phyloP scores from a whole-genome alignment of 1,140 invertebrate species.

The Pseudomyrmex pallidus region DNA sequence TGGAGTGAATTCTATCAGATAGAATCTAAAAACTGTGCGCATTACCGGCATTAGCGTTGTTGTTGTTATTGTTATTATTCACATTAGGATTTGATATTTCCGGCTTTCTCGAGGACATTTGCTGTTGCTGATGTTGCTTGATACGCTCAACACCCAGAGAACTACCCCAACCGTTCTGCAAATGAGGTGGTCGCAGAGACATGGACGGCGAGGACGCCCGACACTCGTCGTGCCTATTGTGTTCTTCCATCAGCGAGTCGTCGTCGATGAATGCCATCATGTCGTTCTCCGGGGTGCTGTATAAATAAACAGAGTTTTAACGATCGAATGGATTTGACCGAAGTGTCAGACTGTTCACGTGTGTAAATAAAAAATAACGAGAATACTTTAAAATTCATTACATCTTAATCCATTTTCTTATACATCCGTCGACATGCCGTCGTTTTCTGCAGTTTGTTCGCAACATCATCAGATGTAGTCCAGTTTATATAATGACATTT shows the following conservation, averaged over 20 bases:
- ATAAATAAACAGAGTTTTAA: conserved; percentile 10
- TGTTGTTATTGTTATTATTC: conserved; percentile 85
- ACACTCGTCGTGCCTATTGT: conserved; percentile 67
- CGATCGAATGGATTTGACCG: background rate
- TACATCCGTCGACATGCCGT: background rate
- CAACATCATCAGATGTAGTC: no score
- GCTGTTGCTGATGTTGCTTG: conserved; percentile 67
- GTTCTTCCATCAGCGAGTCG: conserved; percentile 79
- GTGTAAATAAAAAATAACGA: background rate
- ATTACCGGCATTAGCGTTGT: conserved; percentile 71
- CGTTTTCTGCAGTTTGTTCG: background rate
- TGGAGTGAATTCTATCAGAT: background rate
- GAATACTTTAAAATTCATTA: background rate
- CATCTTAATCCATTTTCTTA: background rate
- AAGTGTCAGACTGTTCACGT: background rate
- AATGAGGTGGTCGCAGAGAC: conserved; percentile 71
- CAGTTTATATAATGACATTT: no score
- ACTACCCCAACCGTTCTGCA: conserved; percentile 81
- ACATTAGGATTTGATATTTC: conserved; percentile 78
- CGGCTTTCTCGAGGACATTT: conserved; percentile 71
- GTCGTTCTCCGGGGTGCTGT: conserved; percentile 83
- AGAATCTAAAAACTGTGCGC: conserved; percentile 14
- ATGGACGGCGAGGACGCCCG: conserved; percentile 74
- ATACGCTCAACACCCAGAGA: conserved; percentile 62
- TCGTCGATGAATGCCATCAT: conserved; percentile 86